Conservation (phyloP, 2,797 vertebrate genomes). For the Molossus alvarezi region DNA sequence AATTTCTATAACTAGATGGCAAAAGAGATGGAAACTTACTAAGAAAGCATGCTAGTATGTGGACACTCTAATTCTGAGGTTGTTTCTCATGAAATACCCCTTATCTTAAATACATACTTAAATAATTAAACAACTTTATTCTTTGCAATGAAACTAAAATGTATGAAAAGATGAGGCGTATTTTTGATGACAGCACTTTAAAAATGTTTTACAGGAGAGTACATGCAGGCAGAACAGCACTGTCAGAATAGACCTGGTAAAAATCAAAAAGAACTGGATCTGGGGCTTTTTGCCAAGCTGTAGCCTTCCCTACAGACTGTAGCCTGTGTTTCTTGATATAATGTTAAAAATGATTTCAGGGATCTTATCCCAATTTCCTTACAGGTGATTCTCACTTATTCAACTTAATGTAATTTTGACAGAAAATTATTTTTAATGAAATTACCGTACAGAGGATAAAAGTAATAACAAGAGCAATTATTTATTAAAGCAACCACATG, state of each 20-base stretch:
- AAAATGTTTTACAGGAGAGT: neutral
- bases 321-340: neutral
- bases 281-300: neutral
- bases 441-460: neutral
- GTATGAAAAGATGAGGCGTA: neutral
- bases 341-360: neutral
- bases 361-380: neutral
- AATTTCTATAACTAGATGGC: conserved; percentile 71
- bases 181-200: neutral
- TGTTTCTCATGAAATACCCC: neutral
- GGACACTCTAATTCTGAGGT: conserved; percentile 5
- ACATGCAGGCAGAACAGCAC: neutral
- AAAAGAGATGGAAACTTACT: conserved; percentile 26
- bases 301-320: neutral
- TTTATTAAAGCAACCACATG: neutral
- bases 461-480: neutral
- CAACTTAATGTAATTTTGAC: neutral
- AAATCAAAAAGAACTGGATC: neutral
- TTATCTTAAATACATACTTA: neutral
- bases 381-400: conserved; percentile 19
- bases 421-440: neutral
- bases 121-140: conserved; percentile 24
- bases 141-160: conserved; percentile 9
- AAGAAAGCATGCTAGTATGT: neutral
- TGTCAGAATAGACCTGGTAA: neutral